Percentiles rank a stretch among this genome's conserved stretches.
Evolutionary conservation across 2,888 invertebrate genomes (phyloP).

Genomic region (Mythimna impura): DNA sequence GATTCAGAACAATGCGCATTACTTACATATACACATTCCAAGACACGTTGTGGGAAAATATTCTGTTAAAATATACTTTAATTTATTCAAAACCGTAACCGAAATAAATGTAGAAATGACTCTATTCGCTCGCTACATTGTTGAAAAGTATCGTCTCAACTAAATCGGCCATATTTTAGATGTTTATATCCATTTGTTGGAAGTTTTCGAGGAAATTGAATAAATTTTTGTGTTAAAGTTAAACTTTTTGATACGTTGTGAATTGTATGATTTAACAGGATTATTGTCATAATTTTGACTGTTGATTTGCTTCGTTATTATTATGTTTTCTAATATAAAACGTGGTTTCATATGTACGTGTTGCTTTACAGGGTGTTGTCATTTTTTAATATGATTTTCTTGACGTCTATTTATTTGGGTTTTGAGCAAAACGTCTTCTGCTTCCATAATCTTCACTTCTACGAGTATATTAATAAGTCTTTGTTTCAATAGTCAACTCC

Average conservation of each 20-base stretch:
- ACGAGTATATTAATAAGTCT: too few relatives aligned
- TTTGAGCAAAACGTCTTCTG: too few relatives aligned
- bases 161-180: slow-evolving; percentile 74
- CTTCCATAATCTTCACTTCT: too few relatives aligned
- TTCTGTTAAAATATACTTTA: slow-evolving; percentile 58
- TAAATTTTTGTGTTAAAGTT: slow-evolving; percentile 70
- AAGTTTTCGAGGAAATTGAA: slow-evolving; percentile 72
- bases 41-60: slow-evolving; percentile 64
- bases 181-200: slow-evolving; percentile 71
- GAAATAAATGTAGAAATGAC: slow-evolving; percentile 76
- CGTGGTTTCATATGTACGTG: background rate
- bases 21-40: slow-evolving; percentile 66
- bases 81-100: slow-evolving; percentile 77
- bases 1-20: slow-evolving; percentile 63
- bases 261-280: slow-evolving; percentile 48
- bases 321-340: slow-evolving; percentile 14
- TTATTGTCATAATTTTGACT: slow-evolving; percentile 51
- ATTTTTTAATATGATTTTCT: background rate
- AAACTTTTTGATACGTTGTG: slow-evolving; percentile 58
- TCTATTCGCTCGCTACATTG: slow-evolving; percentile 76
- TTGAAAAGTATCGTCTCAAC: slow-evolving; percentile 71
- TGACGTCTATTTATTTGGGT: too few relatives aligned
- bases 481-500: too few relatives aligned
- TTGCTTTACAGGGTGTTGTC: background rate
- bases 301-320: slow-evolving; percentile 46